phyloP scores from a whole-genome alignment of 1,140 invertebrate species.

The Nasonia longicornis region DNA sequence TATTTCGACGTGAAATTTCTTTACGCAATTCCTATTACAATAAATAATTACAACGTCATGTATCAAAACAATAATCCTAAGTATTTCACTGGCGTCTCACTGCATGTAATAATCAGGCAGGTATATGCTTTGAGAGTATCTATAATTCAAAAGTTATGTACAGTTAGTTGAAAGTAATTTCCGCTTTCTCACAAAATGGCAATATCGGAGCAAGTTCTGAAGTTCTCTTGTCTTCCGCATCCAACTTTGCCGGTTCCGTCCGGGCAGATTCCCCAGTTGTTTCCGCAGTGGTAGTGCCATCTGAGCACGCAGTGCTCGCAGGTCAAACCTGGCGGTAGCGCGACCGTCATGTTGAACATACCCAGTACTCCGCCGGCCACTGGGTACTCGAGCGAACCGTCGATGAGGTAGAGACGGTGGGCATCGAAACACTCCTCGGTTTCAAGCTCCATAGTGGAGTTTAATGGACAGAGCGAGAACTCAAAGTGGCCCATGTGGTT shows the following conservation, averaged over 20 bases:
- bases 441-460: slow-evolving; percentile 63
- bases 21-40: neutral
- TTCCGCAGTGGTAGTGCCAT: slow-evolving; percentile 76
- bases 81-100: too few species aligned
- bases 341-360: slow-evolving; percentile 54
- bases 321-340: slow-evolving; percentile 70
- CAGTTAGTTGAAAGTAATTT: neutral
- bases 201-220: slow-evolving; percentile 78
- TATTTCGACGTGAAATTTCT: too few species aligned
- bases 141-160: too few species aligned
- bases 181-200: slow-evolving; percentile 61
- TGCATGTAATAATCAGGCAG: too few species aligned
- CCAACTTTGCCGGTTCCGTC: slow-evolving; percentile 65
- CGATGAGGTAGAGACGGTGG: slow-evolving; percentile 70
- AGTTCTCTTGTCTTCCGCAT: slow-evolving; percentile 77
- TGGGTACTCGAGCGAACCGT: slow-evolving; percentile 61
- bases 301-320: slow-evolving; percentile 78
- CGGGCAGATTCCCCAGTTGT: slow-evolving; percentile 72
- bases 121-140: too few species aligned
- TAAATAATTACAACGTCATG: neutral
- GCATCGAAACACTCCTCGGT: slow-evolving; percentile 74
- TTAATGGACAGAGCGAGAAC: slow-evolving; percentile 72
- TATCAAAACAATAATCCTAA: neutral
- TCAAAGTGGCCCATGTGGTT: slow-evolving; percentile 76
- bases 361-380: slow-evolving; percentile 31